Evolutionary conservation across 2,113 vertebrate species (phyloP).

Genomic region (Nannospalax galili): DNA sequence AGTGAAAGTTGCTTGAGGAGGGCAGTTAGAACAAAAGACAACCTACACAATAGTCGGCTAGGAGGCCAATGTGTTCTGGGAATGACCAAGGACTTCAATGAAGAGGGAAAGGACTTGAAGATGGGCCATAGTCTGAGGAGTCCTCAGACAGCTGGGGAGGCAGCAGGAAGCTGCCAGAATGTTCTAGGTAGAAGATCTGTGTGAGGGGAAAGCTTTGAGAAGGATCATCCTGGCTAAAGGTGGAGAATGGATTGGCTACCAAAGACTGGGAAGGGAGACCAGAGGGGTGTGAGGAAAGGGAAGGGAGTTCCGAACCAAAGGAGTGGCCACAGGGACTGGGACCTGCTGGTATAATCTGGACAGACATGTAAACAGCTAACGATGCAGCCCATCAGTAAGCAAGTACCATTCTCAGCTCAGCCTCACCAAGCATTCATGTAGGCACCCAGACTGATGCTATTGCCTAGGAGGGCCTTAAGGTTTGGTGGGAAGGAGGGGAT

Average conservation of each 20-base stretch:
- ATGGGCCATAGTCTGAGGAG: background rate
- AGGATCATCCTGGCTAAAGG: background rate
- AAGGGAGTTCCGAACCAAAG: background rate
- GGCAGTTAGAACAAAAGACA: background rate
- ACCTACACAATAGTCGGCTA: background rate
- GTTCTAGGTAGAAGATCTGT: background rate
- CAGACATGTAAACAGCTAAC: background rate
- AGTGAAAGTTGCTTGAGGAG: background rate
- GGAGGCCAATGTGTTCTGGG: background rate
- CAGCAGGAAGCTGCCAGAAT: background rate
- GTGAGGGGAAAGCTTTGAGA: background rate
- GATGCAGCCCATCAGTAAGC: background rate
- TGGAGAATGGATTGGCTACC: background rate
- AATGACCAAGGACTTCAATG: background rate
- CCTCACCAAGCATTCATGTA: accelerated
- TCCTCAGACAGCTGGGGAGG: background rate
- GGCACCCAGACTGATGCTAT: too few relatives aligned
- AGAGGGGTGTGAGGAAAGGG: background rate
- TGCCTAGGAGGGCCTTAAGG: background rate
- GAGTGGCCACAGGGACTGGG: accelerated
- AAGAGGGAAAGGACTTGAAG: background rate
- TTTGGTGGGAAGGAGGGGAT: background rate
- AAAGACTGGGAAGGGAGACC: background rate
- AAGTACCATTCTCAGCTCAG: background rate
- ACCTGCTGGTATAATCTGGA: background rate